phyloP scores from a whole-genome alignment of 2,797 vertebrate genomes.

The Sebastes miniatus region DNA sequence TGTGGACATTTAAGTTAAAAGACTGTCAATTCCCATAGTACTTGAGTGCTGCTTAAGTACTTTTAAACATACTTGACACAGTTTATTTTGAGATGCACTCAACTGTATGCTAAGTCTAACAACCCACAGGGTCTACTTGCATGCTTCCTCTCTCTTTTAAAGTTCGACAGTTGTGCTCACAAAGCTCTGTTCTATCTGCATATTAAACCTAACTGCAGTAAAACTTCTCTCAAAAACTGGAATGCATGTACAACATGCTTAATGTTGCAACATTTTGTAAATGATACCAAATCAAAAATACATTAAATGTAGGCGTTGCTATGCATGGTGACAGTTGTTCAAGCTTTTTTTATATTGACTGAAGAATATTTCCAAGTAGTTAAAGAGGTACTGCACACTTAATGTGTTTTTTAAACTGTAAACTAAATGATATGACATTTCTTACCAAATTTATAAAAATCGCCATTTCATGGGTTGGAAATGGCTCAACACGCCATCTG shows the following conservation, averaged over 20 bases:
- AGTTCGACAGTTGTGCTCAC: neutral
- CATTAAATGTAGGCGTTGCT: neutral
- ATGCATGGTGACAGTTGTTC: neutral
- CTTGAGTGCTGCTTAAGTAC: neutral
- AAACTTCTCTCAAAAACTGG: neutral
- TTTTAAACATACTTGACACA: neutral
- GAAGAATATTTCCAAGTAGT: neutral
- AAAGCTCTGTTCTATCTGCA: neutral
- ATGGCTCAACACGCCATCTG: too few species aligned
- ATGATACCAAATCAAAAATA: neutral
- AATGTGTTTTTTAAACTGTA: too few species aligned
- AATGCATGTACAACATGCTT: neutral
- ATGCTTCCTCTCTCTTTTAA: neutral
- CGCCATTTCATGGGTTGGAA: fast-evolving
- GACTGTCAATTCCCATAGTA: neutral
- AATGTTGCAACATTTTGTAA: neutral
- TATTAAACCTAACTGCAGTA: neutral
- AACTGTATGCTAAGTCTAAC: neutral
- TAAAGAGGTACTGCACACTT: too few species aligned
- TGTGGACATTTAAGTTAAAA: neutral
- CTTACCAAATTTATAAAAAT: too few species aligned
- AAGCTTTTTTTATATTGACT: neutral
- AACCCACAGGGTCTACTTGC: neutral
- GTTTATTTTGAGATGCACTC: neutral
- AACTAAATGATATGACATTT: too few species aligned